Evolutionary conservation across 2,113 vertebrate genomes (phyloP), one percentile per base, ranked within the genome.

Genomic region (Erythrocercus mccallii): DNA sequence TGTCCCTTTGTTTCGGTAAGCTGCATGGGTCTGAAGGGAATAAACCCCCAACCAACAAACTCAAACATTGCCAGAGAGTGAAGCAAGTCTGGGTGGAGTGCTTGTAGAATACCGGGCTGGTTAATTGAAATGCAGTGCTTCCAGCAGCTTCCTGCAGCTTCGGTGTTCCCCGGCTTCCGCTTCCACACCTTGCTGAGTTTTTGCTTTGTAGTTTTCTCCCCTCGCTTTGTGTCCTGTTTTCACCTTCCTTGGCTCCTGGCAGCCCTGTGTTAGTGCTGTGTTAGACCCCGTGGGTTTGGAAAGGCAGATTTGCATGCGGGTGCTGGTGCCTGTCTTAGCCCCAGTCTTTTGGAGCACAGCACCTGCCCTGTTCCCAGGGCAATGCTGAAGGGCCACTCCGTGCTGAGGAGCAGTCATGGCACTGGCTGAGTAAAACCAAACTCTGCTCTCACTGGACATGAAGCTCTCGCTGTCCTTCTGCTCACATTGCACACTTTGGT

Each of bases 371-470:
- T 48, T 40, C 27, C 56, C 8, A 30, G 53, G 30, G 51, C 1
- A 2, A 1, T 22, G 66, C 76, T 54, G 53, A 9, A 21, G 22
- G 72, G 57, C 24, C 12, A 3, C 47, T 76, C 37, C 0, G 0
- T 30, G 20, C 69, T 1, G 1, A n/a, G 53, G 58, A 53, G 45
- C 2, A 0, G 12, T 22, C 27, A 1, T 0, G 1, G 33, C 58
- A 1, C 50, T 10, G 73, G 14, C 12, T 7, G 40, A 21, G 13
- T 1, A 3, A 19, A 61, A 70, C 33, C 57, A 51, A 14, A 4
- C 23, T 78, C 31, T 3, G 0, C 11, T 45, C 1, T 15, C 19
- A 1, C 20, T 22, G 31, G 66, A 53, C 12, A 2, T 0, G 4
- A 51, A 8, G 35, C 2, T 3, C 78, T 74, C 0, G 0, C 38